Percentiles rank a stretch among this genome's conserved stretches.
These are phyloP conservation scores for Mesorhabditis spiculigera DNA, from an alignment of 2,888 invertebrate genomes.

Conservation along the genomic window DNA sequence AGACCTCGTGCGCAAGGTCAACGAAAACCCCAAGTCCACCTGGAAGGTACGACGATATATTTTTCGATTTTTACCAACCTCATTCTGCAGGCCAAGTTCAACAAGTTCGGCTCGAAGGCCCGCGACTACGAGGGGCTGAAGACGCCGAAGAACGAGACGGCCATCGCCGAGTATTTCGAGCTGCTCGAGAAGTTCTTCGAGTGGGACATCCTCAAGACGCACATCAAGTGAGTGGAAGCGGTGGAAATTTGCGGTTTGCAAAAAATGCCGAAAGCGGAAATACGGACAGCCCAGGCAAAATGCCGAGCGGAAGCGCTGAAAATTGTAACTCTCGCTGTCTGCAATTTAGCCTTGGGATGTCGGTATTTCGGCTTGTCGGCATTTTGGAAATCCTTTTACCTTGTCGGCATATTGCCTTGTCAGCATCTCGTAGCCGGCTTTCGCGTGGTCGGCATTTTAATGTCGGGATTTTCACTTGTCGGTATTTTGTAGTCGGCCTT, in stretches of 20 bases:
- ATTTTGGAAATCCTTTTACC: no score
- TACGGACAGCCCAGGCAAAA: not conserved
- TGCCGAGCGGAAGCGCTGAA: not conserved
- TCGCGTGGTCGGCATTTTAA: no score
- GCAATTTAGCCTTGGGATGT: no score
- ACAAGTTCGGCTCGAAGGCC: slow-evolving; percentile 51
- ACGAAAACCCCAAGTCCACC: slow-evolving; percentile 40
- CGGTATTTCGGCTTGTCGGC: no score
- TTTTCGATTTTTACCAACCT: not conserved
- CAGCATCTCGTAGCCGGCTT: no score
- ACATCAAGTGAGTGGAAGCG: slow-evolving; percentile 37
- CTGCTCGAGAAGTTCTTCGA: slow-evolving; percentile 48
- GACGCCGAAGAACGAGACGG: slow-evolving; percentile 51
- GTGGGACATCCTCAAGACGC: slow-evolving; percentile 48
- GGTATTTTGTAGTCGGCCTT: no score
- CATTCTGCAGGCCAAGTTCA: slow-evolving; percentile 43
- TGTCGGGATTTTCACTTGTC: no score
- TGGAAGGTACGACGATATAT: slow-evolving; percentile 43
- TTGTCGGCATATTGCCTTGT: no score
- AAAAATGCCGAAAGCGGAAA: not conserved
- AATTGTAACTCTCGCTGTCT: no score
- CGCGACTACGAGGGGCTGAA: slow-evolving; percentile 34
- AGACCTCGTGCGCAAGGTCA: slow-evolving; percentile 48
- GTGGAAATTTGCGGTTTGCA: no score
- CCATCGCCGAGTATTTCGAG: slow-evolving; percentile 50